Evolutionary conservation across 2,797 vertebrate species (phyloP).

Genomic region (Mionectes olivaceus): DNA sequence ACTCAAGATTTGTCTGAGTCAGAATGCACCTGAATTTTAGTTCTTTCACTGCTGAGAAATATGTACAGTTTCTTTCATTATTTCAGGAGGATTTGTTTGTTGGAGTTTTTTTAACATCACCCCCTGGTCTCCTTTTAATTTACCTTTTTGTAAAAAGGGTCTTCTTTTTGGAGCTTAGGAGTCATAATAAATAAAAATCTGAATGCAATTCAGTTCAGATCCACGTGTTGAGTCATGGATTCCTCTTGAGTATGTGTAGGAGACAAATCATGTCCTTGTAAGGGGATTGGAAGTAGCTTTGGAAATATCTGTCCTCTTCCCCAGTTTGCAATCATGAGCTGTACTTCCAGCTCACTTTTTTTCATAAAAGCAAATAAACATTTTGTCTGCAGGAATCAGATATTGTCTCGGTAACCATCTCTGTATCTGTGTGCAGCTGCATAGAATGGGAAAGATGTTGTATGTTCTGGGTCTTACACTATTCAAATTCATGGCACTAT

Average conservation of each 20-base stretch:
- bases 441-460: not conserved
- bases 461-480: not conserved
- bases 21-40: not conserved
- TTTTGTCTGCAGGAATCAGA: not conserved
- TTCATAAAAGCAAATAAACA: not conserved
- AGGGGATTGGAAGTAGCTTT: constrained; percentile 17
- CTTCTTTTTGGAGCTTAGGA: not conserved
- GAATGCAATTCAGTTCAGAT: not conserved
- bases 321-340: not conserved
- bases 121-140: not conserved
- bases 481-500: not conserved
- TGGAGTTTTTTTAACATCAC: not conserved
- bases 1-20: not conserved
- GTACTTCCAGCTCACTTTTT: not conserved
- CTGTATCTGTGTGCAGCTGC: not conserved
- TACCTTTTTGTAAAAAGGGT: not conserved
- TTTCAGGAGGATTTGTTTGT: not conserved
- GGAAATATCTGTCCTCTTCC: constrained; percentile 10
- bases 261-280: not conserved
- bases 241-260: not conserved
- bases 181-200: not conserved
- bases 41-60: not conserved
- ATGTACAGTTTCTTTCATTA: not conserved
- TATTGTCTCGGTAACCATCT: not conserved
- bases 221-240: not conserved